Base-by-base conservation (phyloP, 2,797 vertebrate genomes). In the Macropus fuliginosus region DNA sequence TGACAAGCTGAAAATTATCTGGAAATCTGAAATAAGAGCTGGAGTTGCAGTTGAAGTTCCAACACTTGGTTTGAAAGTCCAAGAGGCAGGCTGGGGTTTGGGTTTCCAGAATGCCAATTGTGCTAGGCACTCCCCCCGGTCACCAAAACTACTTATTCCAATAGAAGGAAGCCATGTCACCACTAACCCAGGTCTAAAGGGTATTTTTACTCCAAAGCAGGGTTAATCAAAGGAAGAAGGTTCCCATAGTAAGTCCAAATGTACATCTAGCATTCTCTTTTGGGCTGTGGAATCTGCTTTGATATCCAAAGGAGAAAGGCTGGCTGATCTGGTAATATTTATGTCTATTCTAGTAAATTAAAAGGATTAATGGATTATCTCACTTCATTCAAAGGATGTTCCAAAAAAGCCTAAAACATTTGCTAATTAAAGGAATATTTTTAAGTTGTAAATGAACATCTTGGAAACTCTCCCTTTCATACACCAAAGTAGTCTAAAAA, bases 341-440 rank as follows among this genome's bases (percentile, higher is more conserved):
- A 56, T n/a, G 54, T 59, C 54, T 90, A 90, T 74, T 94, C 92
- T 90, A 93, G 46, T 91, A 90, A 40, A 40, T 66, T 55, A 96
- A 34, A 94, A 95, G 29, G 56, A 93, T 95, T 96, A 94, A 93
- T 95, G 90, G 87, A 50, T 34, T 24, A 93, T 29, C 13, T 93
- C 31, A 55, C 74, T 93, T 94, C 94, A 96, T 91, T 59, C 3
- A 93, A 95, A 87, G 50, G 5, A 92, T 54, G 0, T 50, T 74
- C 59, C 56, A 59, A 90, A 91, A 96, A 57, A n/a, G 62, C 0
- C 93, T 3, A 52, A 93, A 94, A 93, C 52, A 31, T 57, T 66
- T 11, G 52, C 40, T 14, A 81, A 91, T 92, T 90, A 91, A 94
- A 91, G 93, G 46, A 55, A n/a, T 52, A 10, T 57, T 31, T 94